Conservation (phyloP, 2,888 invertebrate genomes). For the Eristalis arbustorum region DNA sequence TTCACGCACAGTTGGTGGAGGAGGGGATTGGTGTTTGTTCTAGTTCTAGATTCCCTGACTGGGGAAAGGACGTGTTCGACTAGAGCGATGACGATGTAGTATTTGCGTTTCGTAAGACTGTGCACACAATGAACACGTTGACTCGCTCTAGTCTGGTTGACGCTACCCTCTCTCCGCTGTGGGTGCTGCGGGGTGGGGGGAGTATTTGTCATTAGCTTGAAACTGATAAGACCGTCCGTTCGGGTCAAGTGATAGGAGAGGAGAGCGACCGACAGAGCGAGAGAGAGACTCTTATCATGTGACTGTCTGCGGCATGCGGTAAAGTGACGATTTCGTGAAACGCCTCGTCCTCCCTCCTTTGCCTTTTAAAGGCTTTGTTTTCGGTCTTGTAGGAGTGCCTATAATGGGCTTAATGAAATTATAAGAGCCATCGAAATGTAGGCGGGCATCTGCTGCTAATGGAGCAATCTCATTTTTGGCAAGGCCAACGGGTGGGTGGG, state of each 20-base stretch:
- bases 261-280: not conserved
- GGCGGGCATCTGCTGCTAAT: not conserved
- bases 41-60: slow-evolving; percentile 7
- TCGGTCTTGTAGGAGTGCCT: slow-evolving; percentile 10
- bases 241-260: slow-evolving; percentile 58
- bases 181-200: not conserved
- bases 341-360: not conserved
- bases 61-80: slow-evolving; percentile 13
- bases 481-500: not conserved
- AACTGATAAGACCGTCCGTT: slow-evolving; percentile 58
- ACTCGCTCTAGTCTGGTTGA: slow-evolving; percentile 18
- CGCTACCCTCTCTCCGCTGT: not conserved
- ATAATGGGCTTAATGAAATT: slow-evolving; percentile 60
- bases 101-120: slow-evolving; percentile 56
- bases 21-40: slow-evolving; percentile 27
- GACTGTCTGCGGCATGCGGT: slow-evolving; percentile 8
- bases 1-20: not conserved
- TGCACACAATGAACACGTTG: slow-evolving; percentile 54
- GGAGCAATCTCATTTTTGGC: not conserved
- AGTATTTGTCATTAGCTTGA: slow-evolving; percentile 40
- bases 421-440: slow-evolving; percentile 8
- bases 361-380: slow-evolving; percentile 34
- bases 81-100: slow-evolving; percentile 11
- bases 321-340: slow-evolving; percentile 47
- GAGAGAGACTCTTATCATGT: slow-evolving; percentile 24